Conservation (phyloP, 1,140 invertebrate species). For the Oreohelix idahoensis region DNA sequence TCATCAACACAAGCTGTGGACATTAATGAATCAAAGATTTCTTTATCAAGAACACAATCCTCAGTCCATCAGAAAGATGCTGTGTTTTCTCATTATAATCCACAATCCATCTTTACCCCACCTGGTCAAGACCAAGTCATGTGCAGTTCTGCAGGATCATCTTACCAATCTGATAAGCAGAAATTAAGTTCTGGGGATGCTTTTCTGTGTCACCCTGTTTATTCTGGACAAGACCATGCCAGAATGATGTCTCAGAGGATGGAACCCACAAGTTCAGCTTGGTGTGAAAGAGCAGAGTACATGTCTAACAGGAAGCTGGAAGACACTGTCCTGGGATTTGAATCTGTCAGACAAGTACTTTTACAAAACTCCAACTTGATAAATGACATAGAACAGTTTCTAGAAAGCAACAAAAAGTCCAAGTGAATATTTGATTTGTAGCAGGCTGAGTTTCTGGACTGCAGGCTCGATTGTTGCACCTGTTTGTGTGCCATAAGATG, state of each 20-base stretch:
- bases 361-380: constrained; percentile 57
- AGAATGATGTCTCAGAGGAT: neutral
- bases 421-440: too few species aligned
- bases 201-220: neutral
- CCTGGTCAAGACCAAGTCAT: neutral
- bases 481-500: too few species aligned
- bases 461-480: too few species aligned
- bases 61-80: neutral
- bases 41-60: neutral
- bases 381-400: constrained; percentile 58
- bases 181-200: neutral
- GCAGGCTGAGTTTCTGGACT: too few species aligned
- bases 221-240: neutral
- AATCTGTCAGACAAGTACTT: constrained; percentile 55
- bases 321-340: constrained; percentile 53
- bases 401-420: constrained; percentile 46
- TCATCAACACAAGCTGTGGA: neutral
- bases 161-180: neutral
- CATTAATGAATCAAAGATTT: neutral
- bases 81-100: neutral
- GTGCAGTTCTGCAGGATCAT: too few species aligned
- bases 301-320: constrained; percentile 13
- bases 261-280: neutral
- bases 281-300: neutral
- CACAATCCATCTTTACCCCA: neutral